Base-by-base conservation (phyloP, 1,140 invertebrate species). In the Amphibalanus amphitrite region DNA sequence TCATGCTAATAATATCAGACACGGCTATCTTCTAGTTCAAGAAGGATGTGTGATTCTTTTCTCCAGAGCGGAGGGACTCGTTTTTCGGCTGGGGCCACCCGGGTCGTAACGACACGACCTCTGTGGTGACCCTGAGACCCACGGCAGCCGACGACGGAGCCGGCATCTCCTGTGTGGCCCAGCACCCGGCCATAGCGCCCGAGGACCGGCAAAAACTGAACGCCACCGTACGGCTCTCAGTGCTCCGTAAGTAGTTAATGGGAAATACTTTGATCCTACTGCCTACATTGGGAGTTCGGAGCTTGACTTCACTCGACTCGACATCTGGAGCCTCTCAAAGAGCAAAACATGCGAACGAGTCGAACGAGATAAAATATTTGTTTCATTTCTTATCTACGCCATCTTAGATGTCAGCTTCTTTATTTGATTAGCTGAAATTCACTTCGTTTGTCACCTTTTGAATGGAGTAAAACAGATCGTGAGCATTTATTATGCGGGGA, bases 221-320 rank as follows among this genome's bases (percentile, higher is more conserved):
- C 47, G 10, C 47, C 10, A 59, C 72, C 0, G 65, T 73, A 6
- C 71, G 67, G 1, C 72, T 73, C 64, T 70, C 72, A 33, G 72
- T 73, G 10, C 29, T 70, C 8, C 69, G 72, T 73, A 47, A 40
- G 72, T 73, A 70, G 69, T 74, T 67, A 15, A 38, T 38, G 33
- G 4, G 15, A 38, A 15, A n/a, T n/a, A n/a, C n/a, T n/a, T 38
- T 38, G 4, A 38, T 15, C n/a, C n/a, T n/a, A n/a, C n/a, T n/a
- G n/a, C 4, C 33, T 38, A 4, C 4, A 15, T 6, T 38, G 33
- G 33, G 15, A 15, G 33, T 38, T 38, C 33, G 15, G 33, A 38
- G 4, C 15, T n/a, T n/a, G n/a, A n/a, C n/a, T n/a, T n/a, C n/a
- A n/a, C n/a, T n/a, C n/a, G n/a, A n/a, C n/a, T n/a, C n/a, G n/a